Evolutionary conservation across 2,113 vertebrate species (phyloP).

Genomic region (Anarhynchus alexandrinus): DNA sequence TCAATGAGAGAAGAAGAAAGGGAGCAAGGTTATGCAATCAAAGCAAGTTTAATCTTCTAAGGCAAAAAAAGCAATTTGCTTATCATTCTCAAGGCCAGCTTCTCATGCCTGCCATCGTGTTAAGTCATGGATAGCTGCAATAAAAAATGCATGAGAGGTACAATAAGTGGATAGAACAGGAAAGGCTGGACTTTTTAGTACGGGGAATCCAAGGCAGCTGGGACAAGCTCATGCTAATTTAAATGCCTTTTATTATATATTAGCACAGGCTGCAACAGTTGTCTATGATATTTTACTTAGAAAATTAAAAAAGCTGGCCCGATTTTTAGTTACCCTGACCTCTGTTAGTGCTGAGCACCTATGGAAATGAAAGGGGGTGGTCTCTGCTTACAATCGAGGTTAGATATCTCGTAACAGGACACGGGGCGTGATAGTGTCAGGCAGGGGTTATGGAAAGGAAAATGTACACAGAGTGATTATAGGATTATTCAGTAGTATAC

Average conservation of each 20-base stretch:
- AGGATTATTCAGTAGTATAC: not conserved
- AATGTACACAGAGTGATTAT: not conserved
- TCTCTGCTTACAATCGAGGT: not conserved
- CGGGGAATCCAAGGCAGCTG: not conserved
- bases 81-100: not conserved
- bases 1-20: not conserved
- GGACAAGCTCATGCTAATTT: not conserved
- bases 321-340: not conserved
- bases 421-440: not conserved
- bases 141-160: not conserved
- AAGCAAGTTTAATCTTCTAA: not conserved
- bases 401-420: not conserved
- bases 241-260: not conserved
- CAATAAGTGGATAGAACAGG: not conserved
- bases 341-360: not conserved
- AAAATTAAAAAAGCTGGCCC: not conserved
- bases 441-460: not conserved
- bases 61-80: not conserved
- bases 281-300: not conserved
- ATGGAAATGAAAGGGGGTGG: not conserved
- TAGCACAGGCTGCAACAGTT: not conserved
- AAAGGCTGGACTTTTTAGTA: slow-evolving; percentile 3
- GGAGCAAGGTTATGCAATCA: not conserved
- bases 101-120: not conserved
- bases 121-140: not conserved